Evolutionary conservation across 2,888 invertebrate genomes (phyloP).

Genomic region (Platynereis dumerilii): DNA sequence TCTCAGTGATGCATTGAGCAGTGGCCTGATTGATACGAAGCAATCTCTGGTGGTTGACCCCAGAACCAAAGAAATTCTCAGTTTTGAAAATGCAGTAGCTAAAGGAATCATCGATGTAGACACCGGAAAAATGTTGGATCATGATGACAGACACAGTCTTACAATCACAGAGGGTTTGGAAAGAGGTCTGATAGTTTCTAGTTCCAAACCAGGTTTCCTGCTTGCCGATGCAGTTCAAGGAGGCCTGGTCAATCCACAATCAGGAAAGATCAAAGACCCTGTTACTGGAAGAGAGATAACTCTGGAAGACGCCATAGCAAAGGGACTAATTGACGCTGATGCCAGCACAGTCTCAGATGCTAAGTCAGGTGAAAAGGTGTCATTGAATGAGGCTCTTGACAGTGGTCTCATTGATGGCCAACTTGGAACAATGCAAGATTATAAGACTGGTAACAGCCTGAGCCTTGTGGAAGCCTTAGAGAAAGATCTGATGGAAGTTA

Average conservation of each 20-base stretch:
- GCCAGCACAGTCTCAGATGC: constrained; percentile 85
- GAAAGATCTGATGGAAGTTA: constrained; percentile 4
- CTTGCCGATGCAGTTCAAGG: constrained; percentile 84
- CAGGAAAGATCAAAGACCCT: constrained; percentile 12
- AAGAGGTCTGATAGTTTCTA: constrained; percentile 3
- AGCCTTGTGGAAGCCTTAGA: not conserved
- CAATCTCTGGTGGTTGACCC: constrained; percentile 66
- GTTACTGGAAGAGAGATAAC: constrained; percentile 1
- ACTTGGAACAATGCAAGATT: not conserved
- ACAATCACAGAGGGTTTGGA: constrained; percentile 10
- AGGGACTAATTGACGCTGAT: constrained; percentile 78
- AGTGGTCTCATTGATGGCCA: constrained; percentile 59
- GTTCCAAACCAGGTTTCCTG: constrained; percentile 65
- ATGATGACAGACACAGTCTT: not conserved
- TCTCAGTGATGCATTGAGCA: not conserved
- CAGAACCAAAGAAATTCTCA: constrained; percentile 70
- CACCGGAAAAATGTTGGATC: constrained; percentile 75
- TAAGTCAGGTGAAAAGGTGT: constrained; percentile 69
- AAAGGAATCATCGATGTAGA: constrained; percentile 82
- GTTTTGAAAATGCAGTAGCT: constrained; percentile 91
- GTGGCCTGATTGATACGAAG: constrained; percentile 8
- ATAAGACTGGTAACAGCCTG: not conserved
- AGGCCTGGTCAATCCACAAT: constrained; percentile 68
- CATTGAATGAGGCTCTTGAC: constrained; percentile 43
- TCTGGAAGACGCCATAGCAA: constrained; percentile 10